A percentile compares a stretch with the other conserved stretches of the same genome.
These are phyloP conservation scores for Corythoichthys intestinalis DNA, from an alignment of 2,113 vertebrate genomes.

Conservation along the genomic window DNA sequence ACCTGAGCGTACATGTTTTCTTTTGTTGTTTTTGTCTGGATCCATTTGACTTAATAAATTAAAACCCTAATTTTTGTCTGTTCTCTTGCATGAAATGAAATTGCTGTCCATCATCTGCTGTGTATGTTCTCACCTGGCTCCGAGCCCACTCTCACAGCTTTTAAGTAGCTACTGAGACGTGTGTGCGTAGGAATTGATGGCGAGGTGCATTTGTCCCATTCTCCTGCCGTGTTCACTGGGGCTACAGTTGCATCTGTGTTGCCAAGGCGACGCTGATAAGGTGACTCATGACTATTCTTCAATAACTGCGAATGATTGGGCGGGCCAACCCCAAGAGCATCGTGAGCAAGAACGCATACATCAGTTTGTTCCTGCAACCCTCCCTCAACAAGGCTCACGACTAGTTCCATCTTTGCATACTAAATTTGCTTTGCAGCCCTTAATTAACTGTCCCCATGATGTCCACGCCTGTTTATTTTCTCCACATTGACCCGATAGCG, in stretches of 20 bases:
- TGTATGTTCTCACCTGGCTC: neutral
- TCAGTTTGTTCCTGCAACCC: conserved; percentile 46
- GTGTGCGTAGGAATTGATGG: conserved; percentile 31
- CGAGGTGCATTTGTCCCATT: conserved; percentile 47
- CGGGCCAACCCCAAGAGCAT: conserved; percentile 43
- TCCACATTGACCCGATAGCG: neutral
- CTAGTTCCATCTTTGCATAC: neutral
- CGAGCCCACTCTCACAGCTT: conserved; percentile 9
- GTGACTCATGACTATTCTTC: conserved; percentile 74
- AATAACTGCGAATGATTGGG: conserved; percentile 58
- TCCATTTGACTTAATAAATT: conserved; percentile 23
- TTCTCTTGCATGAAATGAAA: conserved; percentile 10
- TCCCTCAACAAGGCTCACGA: conserved; percentile 38
- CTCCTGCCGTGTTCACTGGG: conserved; percentile 55
- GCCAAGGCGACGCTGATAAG: conserved; percentile 69
- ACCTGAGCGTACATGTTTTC: conserved; percentile 7
- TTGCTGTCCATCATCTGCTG: neutral
- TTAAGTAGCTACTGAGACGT: conserved; percentile 67
- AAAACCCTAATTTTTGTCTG: neutral
- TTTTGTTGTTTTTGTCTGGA: neutral
- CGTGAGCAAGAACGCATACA: conserved; percentile 44
- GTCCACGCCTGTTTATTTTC: conserved; percentile 12
- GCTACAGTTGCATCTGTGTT: conserved; percentile 63
- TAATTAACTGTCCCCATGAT: conserved; percentile 33
- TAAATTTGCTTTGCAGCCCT: conserved; percentile 14